Evolutionary conservation across 1,140 invertebrate genomes (phyloP).

Genomic region (Drosophila pruinosa): DNA sequence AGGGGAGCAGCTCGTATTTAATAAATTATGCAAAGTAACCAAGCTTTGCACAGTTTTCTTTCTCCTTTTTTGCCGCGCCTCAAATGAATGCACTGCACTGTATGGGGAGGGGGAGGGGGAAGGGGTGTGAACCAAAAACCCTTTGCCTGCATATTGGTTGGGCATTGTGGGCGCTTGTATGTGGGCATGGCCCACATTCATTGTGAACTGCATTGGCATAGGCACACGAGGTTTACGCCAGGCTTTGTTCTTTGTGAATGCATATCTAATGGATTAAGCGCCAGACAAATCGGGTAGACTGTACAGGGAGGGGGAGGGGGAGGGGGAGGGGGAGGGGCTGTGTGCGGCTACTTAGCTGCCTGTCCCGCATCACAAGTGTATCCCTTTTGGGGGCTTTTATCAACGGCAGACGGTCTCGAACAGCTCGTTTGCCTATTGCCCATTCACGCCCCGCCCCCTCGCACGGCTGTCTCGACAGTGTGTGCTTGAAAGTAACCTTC

Average conservation of each 20-base stretch:
- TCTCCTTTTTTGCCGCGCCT: conserved; percentile 8
- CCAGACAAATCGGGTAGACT: conserved; percentile 22
- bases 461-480: not conserved
- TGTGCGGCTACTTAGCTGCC: conserved; percentile 21
- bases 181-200: conserved; percentile 24
- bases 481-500: not conserved
- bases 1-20: conserved; percentile 36
- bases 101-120: not conserved
- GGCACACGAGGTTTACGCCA: not conserved
- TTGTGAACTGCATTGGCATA: conserved; percentile 32
- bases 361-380: conserved; percentile 21
- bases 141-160: conserved; percentile 28
- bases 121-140: conserved; percentile 9
- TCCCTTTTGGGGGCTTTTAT: not conserved
- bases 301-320: no score
- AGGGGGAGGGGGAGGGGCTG: not conserved
- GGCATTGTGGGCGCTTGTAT: not conserved
- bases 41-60: conserved; percentile 31
- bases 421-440: not conserved
- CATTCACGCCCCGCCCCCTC: not conserved
- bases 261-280: conserved; percentile 52
- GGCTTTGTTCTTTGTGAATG: conserved; percentile 50
- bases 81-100: conserved; percentile 36
- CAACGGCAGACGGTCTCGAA: not conserved
- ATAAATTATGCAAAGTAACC: conserved; percentile 65